These are phyloP conservation scores for Papio anubis DNA, from an alignment of 2,113 vertebrate species.

Conservation along the genomic window DNA sequence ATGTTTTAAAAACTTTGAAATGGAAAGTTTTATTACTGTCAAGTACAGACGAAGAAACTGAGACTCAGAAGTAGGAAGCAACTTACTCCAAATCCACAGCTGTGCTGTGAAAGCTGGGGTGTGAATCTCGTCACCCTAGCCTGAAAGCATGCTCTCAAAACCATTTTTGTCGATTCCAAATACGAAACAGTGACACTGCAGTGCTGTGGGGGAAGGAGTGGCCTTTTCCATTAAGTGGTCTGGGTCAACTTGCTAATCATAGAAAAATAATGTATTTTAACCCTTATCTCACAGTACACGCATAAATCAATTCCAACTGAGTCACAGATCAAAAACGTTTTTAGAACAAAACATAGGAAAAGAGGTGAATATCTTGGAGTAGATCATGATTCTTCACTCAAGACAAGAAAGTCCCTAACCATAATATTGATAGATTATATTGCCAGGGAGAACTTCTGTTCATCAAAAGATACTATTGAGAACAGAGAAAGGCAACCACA, in stretches of 20 bases:
- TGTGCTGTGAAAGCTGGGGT: background rate
- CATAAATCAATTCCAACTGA: background rate
- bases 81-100: background rate
- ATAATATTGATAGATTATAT: background rate
- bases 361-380: background rate
- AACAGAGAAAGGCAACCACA: background rate
- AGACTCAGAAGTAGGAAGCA: background rate
- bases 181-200: background rate
- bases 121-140: background rate
- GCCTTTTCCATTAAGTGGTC: background rate
- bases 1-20: background rate
- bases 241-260: background rate
- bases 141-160: background rate
- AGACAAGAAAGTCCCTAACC: background rate
- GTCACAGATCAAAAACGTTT: background rate
- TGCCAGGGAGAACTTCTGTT: constrained; percentile 5
- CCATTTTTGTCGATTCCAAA: background rate
- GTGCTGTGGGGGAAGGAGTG: background rate
- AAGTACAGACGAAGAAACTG: background rate
- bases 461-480: background rate
- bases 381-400: background rate
- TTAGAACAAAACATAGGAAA: constrained; percentile 10
- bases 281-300: background rate
- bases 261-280: background rate
- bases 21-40: background rate